Base-by-base conservation (phyloP, 1,140 invertebrate species). In the Drosophila sechellia region DNA sequence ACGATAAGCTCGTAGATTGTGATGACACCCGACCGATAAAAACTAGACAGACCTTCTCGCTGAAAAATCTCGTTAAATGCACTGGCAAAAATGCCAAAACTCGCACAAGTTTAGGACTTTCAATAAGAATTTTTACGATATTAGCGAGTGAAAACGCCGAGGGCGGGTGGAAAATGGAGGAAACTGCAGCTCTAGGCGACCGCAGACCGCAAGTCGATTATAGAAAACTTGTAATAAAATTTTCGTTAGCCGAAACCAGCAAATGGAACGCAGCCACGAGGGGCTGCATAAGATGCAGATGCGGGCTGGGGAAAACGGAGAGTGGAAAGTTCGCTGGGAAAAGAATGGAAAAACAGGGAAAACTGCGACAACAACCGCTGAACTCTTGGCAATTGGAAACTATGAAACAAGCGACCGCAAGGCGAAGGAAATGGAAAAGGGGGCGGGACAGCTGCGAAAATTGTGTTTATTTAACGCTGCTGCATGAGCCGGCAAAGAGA, bases 191-290 rank as follows among this genome's bases (percentile, higher is more conserved):
- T 49, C 52, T 54, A 25, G 15, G 50, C 54, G 65, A 53, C 78
- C 78, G 22, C 78, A 66, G 68, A 56, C 81, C 55, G 42, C 74
- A 84, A 84, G 81, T 85, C 81, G 81, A 85, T 85, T 85, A 85
- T 80, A 85, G 81, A 70, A 85, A 85, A 85, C 64, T 85, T 85
- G 81, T 85, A 85, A 85, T 85, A 86, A 69, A 81, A 86, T 85
- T 78, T 86, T 85, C 77, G 81, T 86, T 81, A 81, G 72, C 77
- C 72, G 59, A 83, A 74, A 79, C 72, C 68, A 71, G 56, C 65
- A 80, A 85, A 84, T 63, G 80, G 64, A 81, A 78, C 70, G 79
- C 70, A 57, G 74, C 61, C 53, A 64, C 60, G 46, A 59, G 22
- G n/a, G 40, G 42, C 43, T 13, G 12, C 8, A 20, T 45, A 65